Percentiles rank a stretch among this genome's conserved stretches.
Conservation (phyloP, 2,888 invertebrate species). For the Platypus cylindrus region DNA sequence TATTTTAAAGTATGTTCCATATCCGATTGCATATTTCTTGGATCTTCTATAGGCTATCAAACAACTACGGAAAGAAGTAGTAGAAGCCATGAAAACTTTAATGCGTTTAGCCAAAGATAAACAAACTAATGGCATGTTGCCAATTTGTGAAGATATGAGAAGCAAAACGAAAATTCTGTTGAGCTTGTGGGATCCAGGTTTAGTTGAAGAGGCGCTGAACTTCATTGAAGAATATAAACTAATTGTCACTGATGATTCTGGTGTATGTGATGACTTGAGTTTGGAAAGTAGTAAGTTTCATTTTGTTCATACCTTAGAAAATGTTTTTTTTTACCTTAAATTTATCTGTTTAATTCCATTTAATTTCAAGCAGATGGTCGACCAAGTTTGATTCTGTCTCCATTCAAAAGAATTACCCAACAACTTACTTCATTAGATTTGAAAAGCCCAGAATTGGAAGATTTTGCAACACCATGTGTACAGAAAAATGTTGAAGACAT, state of each 20-base stretch:
- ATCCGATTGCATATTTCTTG: too few species aligned
- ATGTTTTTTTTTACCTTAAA: background rate
- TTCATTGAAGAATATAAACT: constrained; percentile 69
- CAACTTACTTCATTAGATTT: constrained; percentile 59
- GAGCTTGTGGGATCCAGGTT: constrained; percentile 72
- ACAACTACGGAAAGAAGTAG: constrained; percentile 61
- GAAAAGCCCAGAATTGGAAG: constrained; percentile 59
- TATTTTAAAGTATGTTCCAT: too few species aligned
- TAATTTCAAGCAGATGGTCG: constrained; percentile 16
- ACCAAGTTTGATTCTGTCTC: constrained; percentile 41
- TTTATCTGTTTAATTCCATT: background rate
- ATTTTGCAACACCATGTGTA: constrained; percentile 55
- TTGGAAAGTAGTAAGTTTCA: constrained; percentile 21
- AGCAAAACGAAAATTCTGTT: constrained; percentile 66
- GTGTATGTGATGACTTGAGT: constrained; percentile 30
- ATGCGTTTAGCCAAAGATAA: constrained; percentile 62
- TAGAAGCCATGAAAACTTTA: constrained; percentile 62
- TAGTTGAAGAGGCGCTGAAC: constrained; percentile 75
- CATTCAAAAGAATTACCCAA: constrained; percentile 65
- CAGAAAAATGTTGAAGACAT: constrained; percentile 49
- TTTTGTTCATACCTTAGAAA: background rate
- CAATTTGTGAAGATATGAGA: constrained; percentile 65
- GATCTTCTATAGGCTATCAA: constrained; percentile 45
- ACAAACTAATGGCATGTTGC: constrained; percentile 60
- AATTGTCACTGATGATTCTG: constrained; percentile 31